Base-by-base conservation (phyloP, 2,888 invertebrate genomes). In the Idaea biselata region DNA sequence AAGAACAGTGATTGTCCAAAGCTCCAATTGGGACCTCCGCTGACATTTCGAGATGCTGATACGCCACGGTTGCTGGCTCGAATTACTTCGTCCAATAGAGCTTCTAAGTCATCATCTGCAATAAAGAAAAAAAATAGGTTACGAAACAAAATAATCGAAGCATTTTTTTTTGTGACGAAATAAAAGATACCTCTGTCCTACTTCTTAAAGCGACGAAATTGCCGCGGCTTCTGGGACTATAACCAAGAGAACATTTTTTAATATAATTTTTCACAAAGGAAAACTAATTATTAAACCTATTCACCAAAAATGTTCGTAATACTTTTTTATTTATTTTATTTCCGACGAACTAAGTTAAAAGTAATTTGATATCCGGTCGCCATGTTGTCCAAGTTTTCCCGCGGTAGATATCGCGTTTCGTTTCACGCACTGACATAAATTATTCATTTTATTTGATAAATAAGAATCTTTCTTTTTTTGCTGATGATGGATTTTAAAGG, bases 1-100 rank as follows among this genome's bases (percentile, higher is more conserved):
- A 98, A 98, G 93, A 98, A 97, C 62, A 98, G 87, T 0, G 97
- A 96, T 84, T 97, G 97, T 18, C 97, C 97, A 82, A 97, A 97
- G 83, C 96, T 96, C 98, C 97, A 98, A 87, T 97, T 97, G 14
- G 96, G 95, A 68, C 96, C 96, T 1, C 95, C 95, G 59, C 96
- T 95, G 32, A 95, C 95, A 88, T 97, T 97, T 64, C 94, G 93
- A 0, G 95, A 93, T 0, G 96, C 96, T 0, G 96, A 95, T 57
- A 97, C 96, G 0, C 97, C 97, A 59, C 95, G 93, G 84, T 96
- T 95, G 83, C 95, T 96, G 14, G 97, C 97, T 33, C 93, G 91
- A 18, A 97, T 94, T 68, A 97, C 94, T 76, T 95, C 95, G 56
- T 92, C 93, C 62, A 97, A 93, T 68, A 97, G 93, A 7, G 93